Evolutionary conservation across 2,888 invertebrate genomes (phyloP).

Genomic region (Acrocera orbiculus): DNA sequence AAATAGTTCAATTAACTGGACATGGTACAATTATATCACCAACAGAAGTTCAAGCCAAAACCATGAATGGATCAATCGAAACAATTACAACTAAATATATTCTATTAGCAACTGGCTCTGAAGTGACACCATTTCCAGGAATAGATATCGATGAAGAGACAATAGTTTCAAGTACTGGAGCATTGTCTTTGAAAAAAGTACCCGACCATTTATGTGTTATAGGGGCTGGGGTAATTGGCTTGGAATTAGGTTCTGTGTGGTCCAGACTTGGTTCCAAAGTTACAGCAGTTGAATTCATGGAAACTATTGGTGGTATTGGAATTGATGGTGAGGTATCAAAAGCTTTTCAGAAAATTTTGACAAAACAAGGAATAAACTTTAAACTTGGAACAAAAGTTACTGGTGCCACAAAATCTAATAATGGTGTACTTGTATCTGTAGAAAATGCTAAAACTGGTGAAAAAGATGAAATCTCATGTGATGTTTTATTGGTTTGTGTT

Average conservation of each 20-base stretch:
- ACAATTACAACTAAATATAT: slow-evolving; percentile 88
- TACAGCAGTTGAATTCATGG: slow-evolving; percentile 86
- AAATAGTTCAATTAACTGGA: slow-evolving; percentile 65
- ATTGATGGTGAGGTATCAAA: slow-evolving; percentile 94
- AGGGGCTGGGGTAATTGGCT: slow-evolving; percentile 97
- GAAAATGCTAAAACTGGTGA: slow-evolving; percentile 70
- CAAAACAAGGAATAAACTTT: slow-evolving; percentile 86
- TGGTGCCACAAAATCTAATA: slow-evolving; percentile 56
- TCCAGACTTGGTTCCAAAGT: slow-evolving; percentile 85
- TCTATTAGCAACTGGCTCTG: slow-evolving; percentile 94
- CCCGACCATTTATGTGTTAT: slow-evolving; percentile 91
- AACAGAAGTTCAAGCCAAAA: slow-evolving; percentile 76
- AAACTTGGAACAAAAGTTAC: slow-evolving; percentile 89
- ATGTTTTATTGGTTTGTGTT: slow-evolving; percentile 84
- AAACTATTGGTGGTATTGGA: slow-evolving; percentile 81
- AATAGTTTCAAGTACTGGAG: slow-evolving; percentile 94
- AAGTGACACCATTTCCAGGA: slow-evolving; percentile 90
- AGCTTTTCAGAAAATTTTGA: slow-evolving; percentile 72
- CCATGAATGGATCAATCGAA: slow-evolving; percentile 57
- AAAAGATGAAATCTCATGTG: slow-evolving; percentile 62
- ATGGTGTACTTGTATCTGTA: slow-evolving; percentile 53
- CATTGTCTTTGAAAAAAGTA: slow-evolving; percentile 64
- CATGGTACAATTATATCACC: slow-evolving; percentile 77
- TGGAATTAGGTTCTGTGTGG: slow-evolving; percentile 96
- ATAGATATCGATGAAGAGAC: slow-evolving; percentile 87